Evolutionary conservation across 2,113 vertebrate genomes (phyloP).

Genomic region (Corythornis cristatus): DNA sequence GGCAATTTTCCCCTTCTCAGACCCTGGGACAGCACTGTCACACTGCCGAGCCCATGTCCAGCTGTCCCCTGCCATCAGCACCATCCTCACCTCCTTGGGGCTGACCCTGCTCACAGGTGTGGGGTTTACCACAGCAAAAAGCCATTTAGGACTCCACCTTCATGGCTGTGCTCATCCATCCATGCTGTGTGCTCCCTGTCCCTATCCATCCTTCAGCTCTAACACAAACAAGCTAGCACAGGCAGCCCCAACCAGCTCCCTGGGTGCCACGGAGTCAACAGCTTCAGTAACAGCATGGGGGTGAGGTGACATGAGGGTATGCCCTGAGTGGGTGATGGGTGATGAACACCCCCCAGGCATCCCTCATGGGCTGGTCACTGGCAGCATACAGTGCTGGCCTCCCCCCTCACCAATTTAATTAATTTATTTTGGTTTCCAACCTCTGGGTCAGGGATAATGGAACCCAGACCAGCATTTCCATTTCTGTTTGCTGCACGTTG

Average conservation of each 20-base stretch:
- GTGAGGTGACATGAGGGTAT: background rate
- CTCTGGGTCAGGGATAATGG: conserved; percentile 66
- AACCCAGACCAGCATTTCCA: conserved; percentile 42
- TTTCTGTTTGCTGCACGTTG: conserved; percentile 13
- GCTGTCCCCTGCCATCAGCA: background rate
- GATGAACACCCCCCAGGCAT: background rate
- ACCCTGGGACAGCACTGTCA: accelerated
- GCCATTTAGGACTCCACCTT: background rate
- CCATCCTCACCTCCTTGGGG: background rate
- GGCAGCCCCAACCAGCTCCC: background rate
- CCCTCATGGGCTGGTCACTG: background rate
- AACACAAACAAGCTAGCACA: accelerated
- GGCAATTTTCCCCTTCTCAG: background rate
- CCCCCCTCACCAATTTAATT: background rate
- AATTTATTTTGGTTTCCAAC: conserved; percentile 52
- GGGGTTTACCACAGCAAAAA: background rate
- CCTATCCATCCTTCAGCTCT: accelerated
- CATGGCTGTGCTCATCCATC: too few species aligned
- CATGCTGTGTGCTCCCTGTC: accelerated
- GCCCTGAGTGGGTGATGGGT: background rate
- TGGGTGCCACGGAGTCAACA: background rate
- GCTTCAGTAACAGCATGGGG: background rate
- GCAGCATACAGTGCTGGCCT: background rate
- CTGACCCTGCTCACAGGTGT: too few species aligned
- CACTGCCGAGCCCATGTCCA: accelerated